These are phyloP conservation scores for Trichomalopsis sarcophagae DNA, from an alignment of 1,140 invertebrate species.

Conservation along the genomic window DNA sequence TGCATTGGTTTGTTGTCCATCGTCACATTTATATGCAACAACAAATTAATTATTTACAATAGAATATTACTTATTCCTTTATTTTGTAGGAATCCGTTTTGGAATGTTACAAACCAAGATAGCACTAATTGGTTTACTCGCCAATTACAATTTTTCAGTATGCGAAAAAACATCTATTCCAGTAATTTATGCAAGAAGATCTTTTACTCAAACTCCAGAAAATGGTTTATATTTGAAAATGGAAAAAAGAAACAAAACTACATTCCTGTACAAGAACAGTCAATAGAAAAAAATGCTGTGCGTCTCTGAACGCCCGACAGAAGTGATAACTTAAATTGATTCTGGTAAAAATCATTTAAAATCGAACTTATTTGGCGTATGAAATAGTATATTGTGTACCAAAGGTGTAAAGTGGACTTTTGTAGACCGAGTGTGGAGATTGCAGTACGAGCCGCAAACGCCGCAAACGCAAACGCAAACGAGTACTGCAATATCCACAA, in stretches of 20 bases:
- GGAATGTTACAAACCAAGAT: slow-evolving; percentile 70
- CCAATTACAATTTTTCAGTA: slow-evolving; percentile 49
- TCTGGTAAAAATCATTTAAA: too few species aligned
- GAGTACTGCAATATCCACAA: too few species aligned
- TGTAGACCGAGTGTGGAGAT: too few species aligned
- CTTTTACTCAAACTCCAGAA: slow-evolving; percentile 59
- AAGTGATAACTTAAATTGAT: too few species aligned
- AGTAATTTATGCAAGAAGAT: slow-evolving; percentile 56
- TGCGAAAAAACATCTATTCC: slow-evolving; percentile 62
- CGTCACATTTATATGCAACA: not conserved
- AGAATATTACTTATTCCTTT: not conserved
- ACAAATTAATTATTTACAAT: not conserved
- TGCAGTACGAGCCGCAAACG: too few species aligned
- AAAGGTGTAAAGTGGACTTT: too few species aligned
- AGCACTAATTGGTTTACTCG: slow-evolving; percentile 60
- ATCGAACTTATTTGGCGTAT: too few species aligned
- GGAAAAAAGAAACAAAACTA: slow-evolving; percentile 24
- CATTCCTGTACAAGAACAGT: too few species aligned
- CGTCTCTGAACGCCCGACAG: too few species aligned
- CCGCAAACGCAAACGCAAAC: too few species aligned
- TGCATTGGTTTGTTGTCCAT: slow-evolving; percentile 74
- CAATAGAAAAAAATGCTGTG: slow-evolving; percentile 67
- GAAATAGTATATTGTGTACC: too few species aligned
- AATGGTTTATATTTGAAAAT: slow-evolving; percentile 17
- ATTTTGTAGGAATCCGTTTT: slow-evolving; percentile 65